These are phyloP conservation scores for Notarius quadriscutis DNA, from an alignment of 2,113 vertebrate genomes.

Conservation along the genomic window DNA sequence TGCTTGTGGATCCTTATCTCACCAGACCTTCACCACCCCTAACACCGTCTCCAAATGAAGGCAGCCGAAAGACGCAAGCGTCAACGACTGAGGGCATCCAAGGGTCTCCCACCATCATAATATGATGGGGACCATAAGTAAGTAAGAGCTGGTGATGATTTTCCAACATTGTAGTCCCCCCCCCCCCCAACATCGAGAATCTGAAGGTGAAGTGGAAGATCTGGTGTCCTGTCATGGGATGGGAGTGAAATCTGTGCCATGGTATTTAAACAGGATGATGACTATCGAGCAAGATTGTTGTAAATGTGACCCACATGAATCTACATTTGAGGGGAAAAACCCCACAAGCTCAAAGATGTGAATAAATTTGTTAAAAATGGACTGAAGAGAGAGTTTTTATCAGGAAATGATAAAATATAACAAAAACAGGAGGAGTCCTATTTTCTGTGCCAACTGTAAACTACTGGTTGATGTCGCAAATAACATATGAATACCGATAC, in stretches of 20 bases:
- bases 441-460: background rate
- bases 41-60: too few species aligned
- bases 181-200: background rate
- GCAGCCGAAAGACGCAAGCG: too few species aligned
- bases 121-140: too few species aligned
- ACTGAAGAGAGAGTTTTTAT: background rate
- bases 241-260: background rate
- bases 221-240: background rate
- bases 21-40: too few species aligned
- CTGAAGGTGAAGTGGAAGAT: background rate
- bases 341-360: too few species aligned
- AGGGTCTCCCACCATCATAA: too few species aligned
- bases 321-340: background rate
- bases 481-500: background rate
- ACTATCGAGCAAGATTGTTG: background rate
- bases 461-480: background rate
- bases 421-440: background rate
- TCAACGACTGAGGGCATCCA: too few species aligned
- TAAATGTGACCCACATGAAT: background rate
- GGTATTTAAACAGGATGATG: background rate
- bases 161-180: background rate
- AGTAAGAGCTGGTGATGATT: background rate
- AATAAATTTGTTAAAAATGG: background rate
- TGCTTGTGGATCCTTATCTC: too few species aligned
- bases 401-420: background rate